phyloP scores from a whole-genome alignment of 2,888 invertebrate genomes.

The Hyppa rectilinea region DNA sequence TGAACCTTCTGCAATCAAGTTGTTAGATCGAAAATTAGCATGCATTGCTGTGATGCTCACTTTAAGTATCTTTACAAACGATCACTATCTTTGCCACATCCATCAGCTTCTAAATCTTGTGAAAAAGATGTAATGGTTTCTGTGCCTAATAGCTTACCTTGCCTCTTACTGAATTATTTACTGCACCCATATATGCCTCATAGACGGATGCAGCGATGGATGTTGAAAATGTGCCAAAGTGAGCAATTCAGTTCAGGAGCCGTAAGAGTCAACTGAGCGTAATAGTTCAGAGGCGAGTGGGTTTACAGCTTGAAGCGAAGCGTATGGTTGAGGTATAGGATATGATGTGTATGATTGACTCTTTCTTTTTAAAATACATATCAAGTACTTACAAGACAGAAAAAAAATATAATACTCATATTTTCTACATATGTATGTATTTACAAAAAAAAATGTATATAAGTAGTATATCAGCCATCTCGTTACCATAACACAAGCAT shows the following conservation, averaged over 20 bases:
- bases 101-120: background rate
- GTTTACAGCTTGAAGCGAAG: slow-evolving; percentile 10
- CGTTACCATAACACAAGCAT: no score
- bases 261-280: slow-evolving; percentile 39
- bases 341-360: background rate
- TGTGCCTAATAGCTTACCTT: slow-evolving; percentile 14
- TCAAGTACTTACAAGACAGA: no score
- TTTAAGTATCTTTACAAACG: no score
- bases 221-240: slow-evolving; percentile 61
- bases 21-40: no score
- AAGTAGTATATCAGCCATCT: no score
- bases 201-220: slow-evolving; percentile 45
- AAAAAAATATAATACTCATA: no score
- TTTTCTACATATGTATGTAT: no score
- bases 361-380: background rate
- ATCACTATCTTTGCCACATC: no score
- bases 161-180: slow-evolving; percentile 28
- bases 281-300: slow-evolving; percentile 32
- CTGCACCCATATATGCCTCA: slow-evolving; percentile 42
- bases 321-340: background rate
- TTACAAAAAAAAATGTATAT: no score
- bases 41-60: no score
- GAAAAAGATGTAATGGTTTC: slow-evolving; percentile 1
- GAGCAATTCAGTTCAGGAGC: slow-evolving; percentile 43
- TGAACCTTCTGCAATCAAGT: no score